Conservation (phyloP, 2,797 vertebrate genomes). For the Euphonia xanthogaster region DNA sequence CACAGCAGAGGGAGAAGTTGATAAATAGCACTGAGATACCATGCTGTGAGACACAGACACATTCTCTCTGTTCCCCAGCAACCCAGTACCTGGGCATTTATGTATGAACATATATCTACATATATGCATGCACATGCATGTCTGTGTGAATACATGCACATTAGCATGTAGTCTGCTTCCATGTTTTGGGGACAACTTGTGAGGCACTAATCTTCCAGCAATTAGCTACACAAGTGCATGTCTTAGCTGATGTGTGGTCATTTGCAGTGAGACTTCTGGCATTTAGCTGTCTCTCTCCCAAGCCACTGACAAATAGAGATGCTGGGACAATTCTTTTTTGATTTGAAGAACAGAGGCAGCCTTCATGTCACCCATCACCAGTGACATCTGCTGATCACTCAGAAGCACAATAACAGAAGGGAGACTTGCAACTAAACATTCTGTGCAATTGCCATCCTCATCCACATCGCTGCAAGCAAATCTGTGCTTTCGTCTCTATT, state of each 20-base stretch:
- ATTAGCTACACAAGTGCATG: background rate
- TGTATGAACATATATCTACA: background rate
- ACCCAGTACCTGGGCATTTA: background rate
- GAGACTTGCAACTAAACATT: slow-evolving; percentile 66
- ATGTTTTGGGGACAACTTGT: background rate
- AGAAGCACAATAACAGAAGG: slow-evolving; percentile 67
- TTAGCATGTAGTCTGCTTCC: background rate
- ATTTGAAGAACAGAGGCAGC: slow-evolving; percentile 9
- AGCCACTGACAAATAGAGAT: background rate
- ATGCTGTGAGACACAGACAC: background rate
- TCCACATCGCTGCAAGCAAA: slow-evolving; percentile 34
- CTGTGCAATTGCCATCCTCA: slow-evolving; percentile 51
- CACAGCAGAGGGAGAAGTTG: background rate
- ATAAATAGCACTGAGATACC: background rate
- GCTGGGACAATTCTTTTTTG: background rate
- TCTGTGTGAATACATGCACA: background rate
- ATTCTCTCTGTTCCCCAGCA: background rate
- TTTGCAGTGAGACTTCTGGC: background rate
- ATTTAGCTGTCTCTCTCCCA: background rate
- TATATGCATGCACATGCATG: background rate
- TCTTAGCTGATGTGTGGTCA: background rate
- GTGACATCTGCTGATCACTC: slow-evolving; percentile 62
- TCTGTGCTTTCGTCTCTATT: slow-evolving; percentile 52
- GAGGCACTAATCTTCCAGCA: background rate
- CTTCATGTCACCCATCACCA: slow-evolving; percentile 52